A percentile compares a stretch with the other conserved stretches of the same genome.
Evolutionary conservation across 2,113 vertebrate species (phyloP).

Genomic region (Hyperopisus bebe): DNA sequence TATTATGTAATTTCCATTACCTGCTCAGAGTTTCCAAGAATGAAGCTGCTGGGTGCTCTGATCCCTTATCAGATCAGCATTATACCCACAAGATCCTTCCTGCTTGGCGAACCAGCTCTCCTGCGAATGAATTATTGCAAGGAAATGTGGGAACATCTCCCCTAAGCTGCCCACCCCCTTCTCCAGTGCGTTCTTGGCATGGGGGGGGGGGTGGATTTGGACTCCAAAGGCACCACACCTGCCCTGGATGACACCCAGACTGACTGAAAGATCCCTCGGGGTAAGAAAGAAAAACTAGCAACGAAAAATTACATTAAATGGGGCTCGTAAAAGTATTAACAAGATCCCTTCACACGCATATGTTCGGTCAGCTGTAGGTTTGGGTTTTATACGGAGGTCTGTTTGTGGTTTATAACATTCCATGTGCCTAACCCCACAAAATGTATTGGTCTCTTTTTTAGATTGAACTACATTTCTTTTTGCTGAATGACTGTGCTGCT

Average conservation of each 20-base stretch:
- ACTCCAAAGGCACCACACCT: background rate
- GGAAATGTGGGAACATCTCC: background rate
- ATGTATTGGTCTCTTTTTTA: background rate
- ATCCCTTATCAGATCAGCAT: background rate
- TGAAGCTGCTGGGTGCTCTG: background rate
- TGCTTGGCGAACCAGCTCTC: background rate
- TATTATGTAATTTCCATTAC: background rate
- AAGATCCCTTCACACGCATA: background rate
- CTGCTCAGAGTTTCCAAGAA: background rate
- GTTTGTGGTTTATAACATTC: background rate
- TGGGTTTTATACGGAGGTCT: background rate
- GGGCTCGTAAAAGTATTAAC: conserved; percentile 9
- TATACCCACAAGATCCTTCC: background rate
- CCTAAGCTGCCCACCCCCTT: background rate
- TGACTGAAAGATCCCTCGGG: background rate
- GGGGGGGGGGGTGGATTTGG: background rate
- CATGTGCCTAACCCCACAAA: background rate
- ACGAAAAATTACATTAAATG: background rate
- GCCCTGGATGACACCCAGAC: background rate
- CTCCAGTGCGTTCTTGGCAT: background rate
- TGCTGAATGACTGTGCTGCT: background rate
- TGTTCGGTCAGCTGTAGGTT: background rate
- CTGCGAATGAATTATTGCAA: background rate
- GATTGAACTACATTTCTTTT: background rate
- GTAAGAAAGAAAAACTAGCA: background rate